A percentile compares a stretch with the other conserved stretches of the same genome.
These are phyloP conservation scores for Crotalus helleri DNA, from an alignment of 2,113 vertebrate species.

Conservation along the genomic window DNA sequence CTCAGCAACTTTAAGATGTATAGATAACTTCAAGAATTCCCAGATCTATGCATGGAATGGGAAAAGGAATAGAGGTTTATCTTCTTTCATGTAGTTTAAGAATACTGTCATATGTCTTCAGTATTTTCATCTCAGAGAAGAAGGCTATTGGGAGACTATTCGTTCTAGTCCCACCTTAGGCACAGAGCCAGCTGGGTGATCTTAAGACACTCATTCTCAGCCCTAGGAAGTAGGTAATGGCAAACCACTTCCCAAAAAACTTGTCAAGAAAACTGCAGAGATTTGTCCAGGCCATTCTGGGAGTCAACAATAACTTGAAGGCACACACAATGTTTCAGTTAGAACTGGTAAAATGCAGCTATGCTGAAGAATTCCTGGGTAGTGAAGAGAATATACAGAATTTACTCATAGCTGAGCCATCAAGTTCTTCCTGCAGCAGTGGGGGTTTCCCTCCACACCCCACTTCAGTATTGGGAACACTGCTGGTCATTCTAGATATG, in stretches of 20 bases:
- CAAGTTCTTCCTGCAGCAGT: neutral
- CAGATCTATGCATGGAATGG: neutral
- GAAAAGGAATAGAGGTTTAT: neutral
- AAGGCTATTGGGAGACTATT: neutral
- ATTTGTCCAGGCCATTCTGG: neutral
- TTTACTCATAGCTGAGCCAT: neutral
- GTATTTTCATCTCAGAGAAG: neutral
- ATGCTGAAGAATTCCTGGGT: neutral
- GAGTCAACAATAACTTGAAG: neutral
- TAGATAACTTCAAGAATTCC: neutral
- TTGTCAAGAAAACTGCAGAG: neutral
- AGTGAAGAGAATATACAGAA: neutral
- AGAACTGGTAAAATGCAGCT: neutral
- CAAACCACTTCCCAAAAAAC: neutral
- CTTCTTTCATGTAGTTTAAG: neutral
- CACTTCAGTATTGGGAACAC: neutral
- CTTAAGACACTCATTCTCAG: neutral
- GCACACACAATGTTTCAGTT: neutral
- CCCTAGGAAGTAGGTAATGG: neutral
- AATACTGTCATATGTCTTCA: neutral
- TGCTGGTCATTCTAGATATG: neutral
- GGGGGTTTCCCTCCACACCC: neutral
- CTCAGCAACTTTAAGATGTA: neutral
- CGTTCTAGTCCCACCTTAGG: neutral
- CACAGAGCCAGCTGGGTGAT: neutral